These are phyloP conservation scores for Choristoneura fumiferana DNA, from an alignment of 1,140 invertebrate genomes.

Conservation along the genomic window DNA sequence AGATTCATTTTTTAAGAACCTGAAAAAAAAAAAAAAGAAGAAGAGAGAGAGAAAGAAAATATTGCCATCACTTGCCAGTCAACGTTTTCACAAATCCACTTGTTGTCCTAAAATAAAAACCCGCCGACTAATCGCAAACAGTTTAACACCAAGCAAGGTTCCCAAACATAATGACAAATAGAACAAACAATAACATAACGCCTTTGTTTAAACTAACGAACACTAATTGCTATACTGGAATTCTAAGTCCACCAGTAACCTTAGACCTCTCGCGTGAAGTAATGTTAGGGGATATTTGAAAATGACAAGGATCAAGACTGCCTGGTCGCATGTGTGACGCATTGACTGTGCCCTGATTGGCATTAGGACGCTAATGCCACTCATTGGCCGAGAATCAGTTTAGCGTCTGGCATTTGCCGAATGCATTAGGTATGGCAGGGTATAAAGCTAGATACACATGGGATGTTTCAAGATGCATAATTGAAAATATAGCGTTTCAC, in stretches of 20 bases:
- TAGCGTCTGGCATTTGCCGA: conserved; percentile 54
- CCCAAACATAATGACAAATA: conserved; percentile 10
- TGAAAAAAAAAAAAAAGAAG: too few relatives aligned
- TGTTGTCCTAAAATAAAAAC: too few relatives aligned
- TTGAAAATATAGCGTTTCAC: too few relatives aligned
- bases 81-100: too few relatives aligned
- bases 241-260: conserved; percentile 31
- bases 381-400: conserved; percentile 68
- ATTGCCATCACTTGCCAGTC: too few relatives aligned
- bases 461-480: too few relatives aligned
- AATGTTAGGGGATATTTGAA: conserved; percentile 24
- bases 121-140: background rate
- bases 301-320: conserved; percentile 27
- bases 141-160: background rate
- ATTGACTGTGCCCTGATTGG: conserved; percentile 52
- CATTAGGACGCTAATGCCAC: conserved; percentile 59
- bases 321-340: conserved; percentile 46
- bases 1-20: too few relatives aligned
- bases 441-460: background rate
- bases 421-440: conserved; percentile 41
- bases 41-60: too few relatives aligned
- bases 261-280: conserved; percentile 23
- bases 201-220: conserved; percentile 32
- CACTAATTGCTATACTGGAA: conserved; percentile 53
- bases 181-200: conserved; percentile 3